phyloP scores from a whole-genome alignment of 2,888 invertebrate genomes.

The Branchinecta sandiegonensis region DNA sequence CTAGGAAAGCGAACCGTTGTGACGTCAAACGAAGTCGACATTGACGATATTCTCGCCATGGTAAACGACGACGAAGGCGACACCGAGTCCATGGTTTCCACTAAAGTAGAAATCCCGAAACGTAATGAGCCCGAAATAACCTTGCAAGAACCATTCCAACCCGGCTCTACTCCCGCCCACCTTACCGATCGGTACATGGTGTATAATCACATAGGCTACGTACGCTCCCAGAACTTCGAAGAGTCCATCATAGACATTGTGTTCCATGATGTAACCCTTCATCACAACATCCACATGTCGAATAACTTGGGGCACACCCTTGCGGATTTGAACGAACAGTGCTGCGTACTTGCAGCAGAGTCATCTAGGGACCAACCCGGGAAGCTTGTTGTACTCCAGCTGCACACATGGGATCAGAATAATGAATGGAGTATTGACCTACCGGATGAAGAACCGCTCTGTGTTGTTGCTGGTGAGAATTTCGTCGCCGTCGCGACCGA shows the following conservation, averaged over 20 bases:
- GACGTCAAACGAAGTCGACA: neutral
- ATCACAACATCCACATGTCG: conserved; percentile 74
- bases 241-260: conserved; percentile 76
- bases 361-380: conserved; percentile 45
- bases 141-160: conserved; percentile 73
- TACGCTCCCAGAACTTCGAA: conserved; percentile 19
- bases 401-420: conserved; percentile 47
- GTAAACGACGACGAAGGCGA: conserved; percentile 34
- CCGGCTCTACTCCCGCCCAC: conserved; percentile 69
- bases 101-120: conserved; percentile 22
- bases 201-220: conserved; percentile 25
- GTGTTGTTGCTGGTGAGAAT: conserved; percentile 44
- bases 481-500: conserved; percentile 66
- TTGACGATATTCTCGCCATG: conserved; percentile 26
- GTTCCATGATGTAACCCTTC: conserved; percentile 78
- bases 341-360: conserved; percentile 56
- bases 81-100: neutral
- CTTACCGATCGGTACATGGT: conserved; percentile 63
- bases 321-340: conserved; percentile 67
- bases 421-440: conserved; percentile 74
- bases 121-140: conserved; percentile 23
- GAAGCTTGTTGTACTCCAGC: conserved; percentile 59
- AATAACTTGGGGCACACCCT: conserved; percentile 73
- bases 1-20: neutral
- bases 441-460: conserved; percentile 57